Percentiles rank a stretch among this genome's conserved stretches.
phyloP scores from a whole-genome alignment of 2,113 vertebrate genomes.

The Columba janthina region DNA sequence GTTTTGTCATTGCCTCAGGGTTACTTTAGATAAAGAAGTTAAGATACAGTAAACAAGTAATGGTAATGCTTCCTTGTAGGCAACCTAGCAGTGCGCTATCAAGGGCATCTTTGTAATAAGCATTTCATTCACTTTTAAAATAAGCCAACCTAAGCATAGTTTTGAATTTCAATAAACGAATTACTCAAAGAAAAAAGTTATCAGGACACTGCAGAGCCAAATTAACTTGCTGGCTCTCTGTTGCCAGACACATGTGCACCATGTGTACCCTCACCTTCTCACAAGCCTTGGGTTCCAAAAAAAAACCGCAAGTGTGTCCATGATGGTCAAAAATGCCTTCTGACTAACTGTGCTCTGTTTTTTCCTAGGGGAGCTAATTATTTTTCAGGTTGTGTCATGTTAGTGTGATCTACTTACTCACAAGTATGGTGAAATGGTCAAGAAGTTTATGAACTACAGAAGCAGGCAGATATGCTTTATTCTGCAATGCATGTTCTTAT shows the following conservation, averaged over 20 bases:
- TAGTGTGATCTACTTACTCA: background rate
- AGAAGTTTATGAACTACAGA: background rate
- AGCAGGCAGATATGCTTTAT: background rate
- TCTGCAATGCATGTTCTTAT: background rate
- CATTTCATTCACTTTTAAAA: background rate
- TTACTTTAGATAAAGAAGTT: constrained; percentile 22
- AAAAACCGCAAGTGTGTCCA: background rate
- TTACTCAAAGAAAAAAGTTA: too few relatives aligned
- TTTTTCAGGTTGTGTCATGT: background rate
- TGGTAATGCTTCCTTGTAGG: background rate
- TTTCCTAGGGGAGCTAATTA: background rate
- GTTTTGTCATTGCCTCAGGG: background rate
- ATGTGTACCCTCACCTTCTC: accelerated
- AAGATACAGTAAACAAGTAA: background rate
- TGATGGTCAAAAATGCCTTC: background rate
- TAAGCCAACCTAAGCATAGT: background rate
- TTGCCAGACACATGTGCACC: accelerated
- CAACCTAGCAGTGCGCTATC: background rate
- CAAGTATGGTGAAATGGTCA: background rate
- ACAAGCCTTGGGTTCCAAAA: background rate
- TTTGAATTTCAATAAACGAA: background rate
- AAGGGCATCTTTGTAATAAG: background rate
- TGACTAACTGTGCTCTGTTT: background rate
- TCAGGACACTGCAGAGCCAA: background rate
- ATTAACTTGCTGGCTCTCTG: background rate